Evolutionary conservation across 2,113 vertebrate genomes (phyloP).

Genomic region (Poeciliopsis occidentalis): DNA sequence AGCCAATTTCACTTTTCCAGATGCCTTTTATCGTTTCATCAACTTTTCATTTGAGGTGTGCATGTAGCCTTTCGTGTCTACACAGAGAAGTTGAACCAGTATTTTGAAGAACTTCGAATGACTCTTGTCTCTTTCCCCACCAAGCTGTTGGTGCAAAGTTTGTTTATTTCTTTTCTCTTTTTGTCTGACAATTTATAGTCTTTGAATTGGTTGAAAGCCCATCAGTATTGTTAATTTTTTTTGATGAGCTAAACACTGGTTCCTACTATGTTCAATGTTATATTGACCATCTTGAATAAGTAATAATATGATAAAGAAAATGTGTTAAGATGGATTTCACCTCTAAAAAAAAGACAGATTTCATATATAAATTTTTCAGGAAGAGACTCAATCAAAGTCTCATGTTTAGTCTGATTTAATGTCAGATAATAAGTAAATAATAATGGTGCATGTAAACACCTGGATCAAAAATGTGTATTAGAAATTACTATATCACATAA

Average conservation of each 20-base stretch:
- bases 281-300: not conserved
- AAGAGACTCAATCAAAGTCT: no score
- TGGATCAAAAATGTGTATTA: not conserved
- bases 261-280: conserved; percentile 1
- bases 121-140: conserved; percentile 11
- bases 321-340: not conserved
- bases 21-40: conserved; percentile 55
- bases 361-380: no score
- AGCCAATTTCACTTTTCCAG: conserved; percentile 54
- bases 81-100: not conserved
- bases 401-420: not conserved
- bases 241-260: conserved; percentile 1
- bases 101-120: not conserved
- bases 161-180: conserved; percentile 14
- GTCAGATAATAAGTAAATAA: not conserved
- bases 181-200: not conserved
- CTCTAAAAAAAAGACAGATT: not conserved
- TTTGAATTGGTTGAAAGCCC: not conserved
- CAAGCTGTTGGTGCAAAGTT: conserved; percentile 9
- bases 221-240: not conserved
- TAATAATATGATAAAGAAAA: not conserved
- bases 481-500: not conserved
- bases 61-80: conserved; percentile 21
- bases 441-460: not conserved
- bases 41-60: conserved; percentile 56